Conservation (phyloP, 2,113 vertebrate species). For the Gambusia affinis region DNA sequence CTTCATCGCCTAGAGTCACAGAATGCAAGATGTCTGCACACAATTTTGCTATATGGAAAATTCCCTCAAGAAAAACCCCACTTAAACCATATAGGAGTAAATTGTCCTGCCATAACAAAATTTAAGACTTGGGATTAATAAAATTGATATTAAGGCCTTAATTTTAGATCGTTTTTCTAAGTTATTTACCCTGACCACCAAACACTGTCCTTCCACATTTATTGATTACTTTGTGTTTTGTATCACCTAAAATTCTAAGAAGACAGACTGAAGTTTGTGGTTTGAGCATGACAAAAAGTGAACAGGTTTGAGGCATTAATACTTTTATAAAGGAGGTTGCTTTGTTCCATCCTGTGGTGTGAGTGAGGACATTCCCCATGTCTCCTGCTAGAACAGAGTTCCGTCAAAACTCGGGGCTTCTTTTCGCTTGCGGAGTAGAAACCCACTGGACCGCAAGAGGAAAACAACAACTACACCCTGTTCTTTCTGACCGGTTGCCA, state of each 20-base stretch:
- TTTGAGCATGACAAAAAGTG: background rate
- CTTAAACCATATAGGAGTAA: too few species aligned
- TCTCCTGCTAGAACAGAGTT: conserved; percentile 48
- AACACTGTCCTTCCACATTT: background rate
- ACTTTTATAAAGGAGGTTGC: conserved; percentile 30
- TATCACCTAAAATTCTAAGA: background rate
- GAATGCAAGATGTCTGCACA: too few species aligned
- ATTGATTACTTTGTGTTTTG: background rate
- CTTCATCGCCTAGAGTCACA: too few species aligned
- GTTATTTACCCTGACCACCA: too few species aligned
- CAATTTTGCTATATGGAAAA: too few species aligned
- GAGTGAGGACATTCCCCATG: conserved; percentile 52
- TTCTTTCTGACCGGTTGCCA: conserved; percentile 69
- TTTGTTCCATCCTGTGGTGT: conserved; percentile 36
- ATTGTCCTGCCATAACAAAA: too few species aligned
- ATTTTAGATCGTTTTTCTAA: too few species aligned
- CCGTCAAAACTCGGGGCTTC: conserved; percentile 42
- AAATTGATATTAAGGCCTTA: too few species aligned
- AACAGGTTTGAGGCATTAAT: background rate
- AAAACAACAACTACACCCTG: conserved; percentile 73
- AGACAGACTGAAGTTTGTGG: background rate
- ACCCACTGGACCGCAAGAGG: conserved; percentile 68
- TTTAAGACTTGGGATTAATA: too few species aligned
- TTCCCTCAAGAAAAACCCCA: too few species aligned
- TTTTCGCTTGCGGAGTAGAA: conserved; percentile 18